Conservation (phyloP, 2,113 vertebrate genomes). For the Ursus arctos region DNA sequence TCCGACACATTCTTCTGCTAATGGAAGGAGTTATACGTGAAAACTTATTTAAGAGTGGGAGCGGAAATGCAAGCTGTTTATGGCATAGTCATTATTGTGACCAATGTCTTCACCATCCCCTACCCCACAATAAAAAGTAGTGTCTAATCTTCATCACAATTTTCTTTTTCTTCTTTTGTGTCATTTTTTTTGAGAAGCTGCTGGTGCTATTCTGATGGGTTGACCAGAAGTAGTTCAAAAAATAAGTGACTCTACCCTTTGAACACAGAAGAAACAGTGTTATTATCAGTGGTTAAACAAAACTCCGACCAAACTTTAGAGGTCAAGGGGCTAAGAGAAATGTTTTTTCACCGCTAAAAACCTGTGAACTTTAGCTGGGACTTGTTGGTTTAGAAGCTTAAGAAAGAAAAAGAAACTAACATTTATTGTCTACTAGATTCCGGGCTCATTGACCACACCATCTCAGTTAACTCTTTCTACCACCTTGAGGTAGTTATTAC, state of each 20-base stretch:
- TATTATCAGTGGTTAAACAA: not conserved
- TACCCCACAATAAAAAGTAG: not conserved
- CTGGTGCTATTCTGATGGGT: not conserved
- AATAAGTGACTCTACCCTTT: not conserved
- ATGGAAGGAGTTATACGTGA: not conserved
- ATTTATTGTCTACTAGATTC: not conserved
- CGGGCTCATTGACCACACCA: not conserved
- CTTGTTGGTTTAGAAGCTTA: not conserved
- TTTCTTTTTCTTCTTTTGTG: not conserved
- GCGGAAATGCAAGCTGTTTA: not conserved
- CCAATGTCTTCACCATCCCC: not conserved
- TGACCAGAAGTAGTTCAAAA: not conserved
- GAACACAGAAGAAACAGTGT: not conserved
- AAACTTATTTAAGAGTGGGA: not conserved
- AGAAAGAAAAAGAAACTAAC: constrained; percentile 13
- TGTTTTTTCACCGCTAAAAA: constrained; percentile 4
- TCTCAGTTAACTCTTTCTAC: not conserved
- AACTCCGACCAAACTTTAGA: not conserved
- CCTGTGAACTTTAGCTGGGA: not conserved
- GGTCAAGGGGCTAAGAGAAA: not conserved
- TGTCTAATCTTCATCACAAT: not conserved
- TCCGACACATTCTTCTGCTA: not conserved
- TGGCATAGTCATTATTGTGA: not conserved
- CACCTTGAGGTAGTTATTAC: not conserved
- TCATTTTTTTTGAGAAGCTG: not conserved